phyloP scores from a whole-genome alignment of 2,113 vertebrate genomes.

The Geococcyx californianus region DNA sequence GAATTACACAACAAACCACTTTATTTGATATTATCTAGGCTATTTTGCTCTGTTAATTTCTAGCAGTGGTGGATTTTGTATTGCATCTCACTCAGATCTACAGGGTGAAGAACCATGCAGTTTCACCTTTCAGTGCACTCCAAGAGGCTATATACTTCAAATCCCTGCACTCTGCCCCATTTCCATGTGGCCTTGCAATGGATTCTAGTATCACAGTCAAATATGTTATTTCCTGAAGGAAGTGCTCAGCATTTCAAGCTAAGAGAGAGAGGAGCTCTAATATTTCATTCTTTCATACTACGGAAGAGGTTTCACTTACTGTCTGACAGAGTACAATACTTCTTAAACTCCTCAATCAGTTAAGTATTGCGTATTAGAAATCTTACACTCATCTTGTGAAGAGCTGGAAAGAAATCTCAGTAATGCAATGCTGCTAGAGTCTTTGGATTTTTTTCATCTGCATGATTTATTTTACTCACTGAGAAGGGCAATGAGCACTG shows the following conservation, averaged over 20 bases:
- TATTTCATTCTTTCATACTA: conserved; percentile 18
- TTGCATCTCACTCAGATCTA: not conserved
- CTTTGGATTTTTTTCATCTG: not conserved
- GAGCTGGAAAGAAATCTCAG: conserved; percentile 41
- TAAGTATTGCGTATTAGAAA: conserved; percentile 33
- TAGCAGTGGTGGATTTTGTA: not conserved
- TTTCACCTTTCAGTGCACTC: not conserved
- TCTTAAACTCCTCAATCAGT: conserved; percentile 60
- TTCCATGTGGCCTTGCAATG: not conserved
- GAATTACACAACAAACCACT: not conserved
- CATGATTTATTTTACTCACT: conserved; percentile 38
- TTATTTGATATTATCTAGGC: not conserved
- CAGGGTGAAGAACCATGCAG: not conserved
- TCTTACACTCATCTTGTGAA: conserved; percentile 21
- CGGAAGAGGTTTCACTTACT: conserved; percentile 39
- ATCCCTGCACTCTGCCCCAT: not conserved
- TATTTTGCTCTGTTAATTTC: not conserved
- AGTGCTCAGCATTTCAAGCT: conserved; percentile 27
- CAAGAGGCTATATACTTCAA: not conserved
- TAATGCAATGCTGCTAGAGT: not conserved
- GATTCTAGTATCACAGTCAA: not conserved
- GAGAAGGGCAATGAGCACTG: conserved; percentile 7
- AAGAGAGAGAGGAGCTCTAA: conserved; percentile 12
- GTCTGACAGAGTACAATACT: conserved; percentile 49
- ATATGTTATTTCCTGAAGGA: not conserved